Evolutionary conservation across 2,113 vertebrate species (phyloP).

Genomic region (Sylvia atricapilla): DNA sequence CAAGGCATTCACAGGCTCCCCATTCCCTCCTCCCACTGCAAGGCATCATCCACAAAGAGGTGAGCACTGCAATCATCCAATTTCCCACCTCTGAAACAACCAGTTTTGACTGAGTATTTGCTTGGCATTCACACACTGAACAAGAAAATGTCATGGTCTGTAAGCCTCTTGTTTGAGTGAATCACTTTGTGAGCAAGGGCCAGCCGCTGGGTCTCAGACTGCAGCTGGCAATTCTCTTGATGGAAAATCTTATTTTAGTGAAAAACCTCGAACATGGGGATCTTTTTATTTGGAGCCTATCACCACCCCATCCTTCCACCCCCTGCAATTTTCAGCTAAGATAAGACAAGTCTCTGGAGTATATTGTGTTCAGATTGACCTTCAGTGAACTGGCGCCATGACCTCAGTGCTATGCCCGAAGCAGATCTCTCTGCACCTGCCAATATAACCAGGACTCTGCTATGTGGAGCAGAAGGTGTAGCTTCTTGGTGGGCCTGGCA

Average conservation of each 20-base stretch:
- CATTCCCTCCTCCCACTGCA: background rate
- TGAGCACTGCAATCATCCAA: background rate
- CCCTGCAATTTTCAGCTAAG: background rate
- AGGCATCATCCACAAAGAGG: background rate
- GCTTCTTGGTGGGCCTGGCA: constrained; percentile 12
- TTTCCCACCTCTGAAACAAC: background rate
- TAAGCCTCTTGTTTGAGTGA: background rate
- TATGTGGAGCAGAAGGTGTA: background rate
- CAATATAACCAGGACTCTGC: background rate
- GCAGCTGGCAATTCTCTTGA: background rate
- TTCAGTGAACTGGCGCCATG: background rate
- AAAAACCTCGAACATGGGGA: background rate
- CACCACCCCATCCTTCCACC: background rate
- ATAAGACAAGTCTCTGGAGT: background rate
- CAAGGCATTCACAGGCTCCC: background rate
- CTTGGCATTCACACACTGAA: background rate
- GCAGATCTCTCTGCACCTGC: constrained; percentile 7
- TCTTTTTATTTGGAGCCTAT: background rate
- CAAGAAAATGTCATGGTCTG: background rate
- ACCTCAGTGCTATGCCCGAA: background rate
- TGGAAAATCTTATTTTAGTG: background rate
- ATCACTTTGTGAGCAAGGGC: background rate
- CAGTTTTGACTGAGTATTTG: background rate
- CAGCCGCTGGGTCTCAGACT: background rate
- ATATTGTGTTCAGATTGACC: constrained; percentile 17